These are phyloP conservation scores for Lasiurus borealis DNA, from an alignment of 2,113 vertebrate genomes.

Conservation along the genomic window DNA sequence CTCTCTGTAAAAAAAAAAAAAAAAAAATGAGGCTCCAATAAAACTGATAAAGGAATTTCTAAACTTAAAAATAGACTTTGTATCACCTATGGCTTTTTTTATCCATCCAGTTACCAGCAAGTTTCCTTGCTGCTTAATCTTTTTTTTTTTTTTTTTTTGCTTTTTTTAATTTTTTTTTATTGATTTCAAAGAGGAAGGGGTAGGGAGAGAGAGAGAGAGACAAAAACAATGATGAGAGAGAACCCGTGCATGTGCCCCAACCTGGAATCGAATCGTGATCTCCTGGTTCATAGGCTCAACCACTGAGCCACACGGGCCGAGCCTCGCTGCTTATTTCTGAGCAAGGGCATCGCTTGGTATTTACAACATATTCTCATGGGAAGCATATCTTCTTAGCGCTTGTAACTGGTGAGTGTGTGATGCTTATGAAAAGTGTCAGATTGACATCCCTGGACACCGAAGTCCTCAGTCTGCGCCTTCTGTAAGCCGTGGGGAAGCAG, in stretches of 20 bases:
- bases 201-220: too few species aligned
- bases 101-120: not conserved
- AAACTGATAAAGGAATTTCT: not conserved
- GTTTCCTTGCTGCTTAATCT: not conserved
- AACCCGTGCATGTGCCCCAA: too few species aligned
- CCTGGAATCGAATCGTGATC: too few species aligned
- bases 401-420: slow-evolving; percentile 53
- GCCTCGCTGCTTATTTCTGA: not conserved
- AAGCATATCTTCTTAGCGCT: not conserved
- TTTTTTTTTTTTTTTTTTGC: too few species aligned
- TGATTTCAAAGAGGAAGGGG: too few species aligned
- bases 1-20: too few species aligned
- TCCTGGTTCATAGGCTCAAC: too few species aligned
- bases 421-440: slow-evolving; percentile 71
- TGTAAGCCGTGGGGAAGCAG: slow-evolving; percentile 57
- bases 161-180: too few species aligned
- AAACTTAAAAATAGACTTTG: not conserved
- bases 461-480: slow-evolving; percentile 61
- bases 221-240: too few species aligned
- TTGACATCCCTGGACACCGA: slow-evolving; percentile 60
- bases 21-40: too few species aligned
- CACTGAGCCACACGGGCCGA: too few species aligned
- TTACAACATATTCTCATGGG: slow-evolving; percentile 44
- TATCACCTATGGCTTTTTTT: not conserved
- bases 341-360: not conserved